A percentile compares a stretch with the other conserved stretches of the same genome.
Conservation (phyloP, 2,888 invertebrate species). For the Thera britannica region DNA sequence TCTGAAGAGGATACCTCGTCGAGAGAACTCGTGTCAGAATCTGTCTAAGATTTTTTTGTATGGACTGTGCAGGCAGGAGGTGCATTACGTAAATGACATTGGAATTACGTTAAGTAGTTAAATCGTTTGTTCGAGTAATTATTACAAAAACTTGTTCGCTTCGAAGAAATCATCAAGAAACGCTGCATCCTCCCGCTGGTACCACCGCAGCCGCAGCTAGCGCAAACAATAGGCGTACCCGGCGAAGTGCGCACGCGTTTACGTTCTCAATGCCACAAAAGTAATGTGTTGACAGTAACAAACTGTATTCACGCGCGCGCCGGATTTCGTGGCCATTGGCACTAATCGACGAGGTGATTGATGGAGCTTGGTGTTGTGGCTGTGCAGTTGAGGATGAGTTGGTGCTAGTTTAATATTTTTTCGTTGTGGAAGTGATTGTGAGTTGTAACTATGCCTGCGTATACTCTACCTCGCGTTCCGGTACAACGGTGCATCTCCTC, state of each 20-base stretch:
- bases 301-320: conserved; percentile 28
- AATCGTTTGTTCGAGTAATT: background rate
- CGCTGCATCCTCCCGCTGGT: conserved; percentile 29
- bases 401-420: conserved; percentile 6
- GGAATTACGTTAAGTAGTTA: background rate
- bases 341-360: conserved; percentile 17
- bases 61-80: background rate
- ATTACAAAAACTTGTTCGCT: background rate
- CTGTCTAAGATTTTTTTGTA: background rate
- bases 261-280: conserved; percentile 38
- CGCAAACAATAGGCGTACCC: conserved; percentile 46
- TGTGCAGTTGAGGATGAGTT: conserved; percentile 25
- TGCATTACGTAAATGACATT: background rate
- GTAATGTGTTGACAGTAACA: conserved; percentile 48
- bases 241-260: conserved; percentile 47
- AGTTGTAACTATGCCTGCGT: conserved; percentile 29
- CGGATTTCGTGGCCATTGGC: conserved; percentile 12
- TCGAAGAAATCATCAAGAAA: conserved; percentile 6
- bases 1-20: too few relatives aligned
- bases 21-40: too few relatives aligned
- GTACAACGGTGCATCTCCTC: conserved; percentile 29
- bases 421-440: conserved; percentile 19
- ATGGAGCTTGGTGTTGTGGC: conserved; percentile 7
- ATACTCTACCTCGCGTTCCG: conserved; percentile 30
- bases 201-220: conserved; percentile 31